Evolutionary conservation across 2,888 invertebrate genomes (phyloP), one percentile per base, ranked within the genome.

Genomic region (Nomada fucata): DNA sequence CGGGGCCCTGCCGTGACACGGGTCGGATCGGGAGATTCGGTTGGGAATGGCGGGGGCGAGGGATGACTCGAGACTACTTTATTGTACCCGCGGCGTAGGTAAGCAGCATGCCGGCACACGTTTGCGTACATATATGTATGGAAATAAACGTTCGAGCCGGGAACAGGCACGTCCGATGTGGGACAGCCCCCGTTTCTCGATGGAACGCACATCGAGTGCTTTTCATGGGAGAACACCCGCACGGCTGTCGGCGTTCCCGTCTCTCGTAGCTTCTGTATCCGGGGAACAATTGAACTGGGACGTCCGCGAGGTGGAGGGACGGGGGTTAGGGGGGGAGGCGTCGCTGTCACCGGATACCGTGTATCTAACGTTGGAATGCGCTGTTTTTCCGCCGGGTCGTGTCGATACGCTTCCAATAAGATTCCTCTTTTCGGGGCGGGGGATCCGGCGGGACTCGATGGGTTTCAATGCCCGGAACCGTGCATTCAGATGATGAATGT

Each of bases 61-160:
- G 42, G 65, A 20, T 15, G 53, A 15, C 75, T 57, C 55, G 59
- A 68, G 76, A 81, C 74, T 75, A 80, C 87, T 88, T 88, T 88
- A 88, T 88, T 88, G 88, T 88, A 77, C 70, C 81, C 76, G 64
- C 26, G 65, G 76, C 55, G 74, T 20, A 69, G 42, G 85, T 79
- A 82, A 82, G 86, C 85, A 83, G 83, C 79, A 83, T 83, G 78
- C 71, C 76, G 78, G 87, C 86, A 83, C 86, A 86, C 87, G 87
- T 80, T 76, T 57, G 29, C 57, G 47, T 57, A 65, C 57, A 20
- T 23, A 63, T 47, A 42, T 57, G 70, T 79, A 75, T 86, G 79
- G 82, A 85, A 87, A 87, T 80, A 85, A 83, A 83, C 79, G 83
- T 72, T 72, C 63, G 29, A 18, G 63, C 55, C 20, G 55, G 59